These are phyloP conservation scores for Capromys pilorides DNA, from an alignment of 2,797 vertebrate genomes.

Conservation along the genomic window DNA sequence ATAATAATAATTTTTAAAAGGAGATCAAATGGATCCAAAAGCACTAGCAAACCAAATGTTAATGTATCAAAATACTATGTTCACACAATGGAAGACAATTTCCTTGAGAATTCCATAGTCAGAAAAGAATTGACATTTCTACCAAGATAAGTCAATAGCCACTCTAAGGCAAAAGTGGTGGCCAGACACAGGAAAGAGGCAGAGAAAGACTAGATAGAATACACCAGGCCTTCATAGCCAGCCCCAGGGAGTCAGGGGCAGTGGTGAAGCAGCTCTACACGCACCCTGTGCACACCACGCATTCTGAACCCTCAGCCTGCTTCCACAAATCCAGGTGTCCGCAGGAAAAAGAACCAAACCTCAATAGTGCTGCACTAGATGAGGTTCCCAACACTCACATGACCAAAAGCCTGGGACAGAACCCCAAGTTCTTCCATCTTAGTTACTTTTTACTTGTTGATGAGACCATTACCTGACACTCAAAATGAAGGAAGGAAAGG, in stretches of 20 bases:
- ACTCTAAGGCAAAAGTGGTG: not conserved
- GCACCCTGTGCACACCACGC: accelerated
- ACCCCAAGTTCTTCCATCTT: too few species aligned
- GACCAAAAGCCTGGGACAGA: not conserved
- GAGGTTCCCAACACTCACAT: not conserved
- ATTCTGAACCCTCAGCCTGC: not conserved
- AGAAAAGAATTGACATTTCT: not conserved
- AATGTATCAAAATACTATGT: not conserved
- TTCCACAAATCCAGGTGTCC: not conserved
- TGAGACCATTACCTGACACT: too few species aligned
- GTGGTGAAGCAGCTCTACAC: not conserved
- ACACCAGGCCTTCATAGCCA: not conserved
- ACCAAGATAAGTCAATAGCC: not conserved
- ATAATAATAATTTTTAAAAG: not conserved
- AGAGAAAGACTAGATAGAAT: not conserved
- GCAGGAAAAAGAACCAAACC: not conserved
- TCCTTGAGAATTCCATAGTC: not conserved
- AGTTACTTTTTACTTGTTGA: too few species aligned
- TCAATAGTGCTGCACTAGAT: not conserved
- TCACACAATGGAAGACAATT: not conserved
- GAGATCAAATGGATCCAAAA: not conserved
- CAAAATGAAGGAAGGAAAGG: too few species aligned
- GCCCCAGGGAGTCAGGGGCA: too few species aligned
- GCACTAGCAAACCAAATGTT: not conserved
- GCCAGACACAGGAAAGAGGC: not conserved